Evolutionary conservation across 2,113 vertebrate genomes (phyloP), one percentile per base, ranked within the genome.

Genomic region (Euleptes europaea): DNA sequence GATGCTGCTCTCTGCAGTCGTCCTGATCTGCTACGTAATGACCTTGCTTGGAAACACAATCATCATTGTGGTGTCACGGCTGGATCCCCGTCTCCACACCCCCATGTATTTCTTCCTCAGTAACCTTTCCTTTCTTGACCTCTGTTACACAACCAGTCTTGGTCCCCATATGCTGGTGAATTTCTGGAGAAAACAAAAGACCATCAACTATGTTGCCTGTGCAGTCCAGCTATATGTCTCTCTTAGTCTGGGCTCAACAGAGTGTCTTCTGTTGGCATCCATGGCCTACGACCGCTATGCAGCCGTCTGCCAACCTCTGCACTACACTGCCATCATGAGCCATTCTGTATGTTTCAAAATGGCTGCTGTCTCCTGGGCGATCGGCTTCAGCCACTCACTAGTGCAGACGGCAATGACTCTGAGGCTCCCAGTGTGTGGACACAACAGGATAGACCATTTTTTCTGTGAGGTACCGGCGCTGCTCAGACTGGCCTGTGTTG

Each of bases 391-490:
- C 63, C 89, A 92, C 70, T 92, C 92, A 7, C 38, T 91, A 47
- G 80, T 92, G 2, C 89, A 91, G 47, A 89, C 89, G 12, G 90
- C 88, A 47, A 88, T 93, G 49, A 93, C 86, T 1, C 57, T 91
- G 35, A 14, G 85, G 73, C 35, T 49, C 6, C 90, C 92, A 60
- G 73, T 86, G 14, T 92, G 92, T 83, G 90, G 90, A 35, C 82
- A 3, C 12, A 87, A 78, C 14, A 69, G 87, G 23, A 60, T 93
- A 17, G 89, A 93, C 21, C 92, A 92, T 75, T 92, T 93, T 84
- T 93, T 93, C 82, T 92, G 90, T 60, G 89, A 92, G 83, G 84
- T 93, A 5, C 92, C 88, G 31, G 83, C 83, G 40, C 82, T 92
- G 83, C 78, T 92, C 77, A 92, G 90, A 80, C 77, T 92, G 49